phyloP scores from a whole-genome alignment of 2,113 vertebrate genomes.

The Ictalurus punctatus region DNA sequence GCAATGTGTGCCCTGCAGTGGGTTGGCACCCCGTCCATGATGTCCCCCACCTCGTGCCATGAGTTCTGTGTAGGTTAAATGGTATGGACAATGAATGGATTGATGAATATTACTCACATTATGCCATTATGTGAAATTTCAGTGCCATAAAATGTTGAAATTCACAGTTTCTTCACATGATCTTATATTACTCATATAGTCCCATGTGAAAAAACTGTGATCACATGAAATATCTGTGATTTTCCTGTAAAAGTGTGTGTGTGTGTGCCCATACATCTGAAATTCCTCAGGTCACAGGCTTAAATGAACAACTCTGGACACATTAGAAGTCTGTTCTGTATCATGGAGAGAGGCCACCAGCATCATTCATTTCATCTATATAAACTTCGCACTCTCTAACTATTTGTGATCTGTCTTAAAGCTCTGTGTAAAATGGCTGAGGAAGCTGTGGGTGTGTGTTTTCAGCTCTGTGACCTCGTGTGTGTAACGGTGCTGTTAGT shows the following conservation, averaged over 20 bases:
- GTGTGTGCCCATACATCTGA: background rate
- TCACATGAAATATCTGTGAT: background rate
- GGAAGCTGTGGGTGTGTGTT: slow-evolving; percentile 27
- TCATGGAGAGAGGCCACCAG: slow-evolving; percentile 37
- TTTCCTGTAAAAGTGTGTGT: background rate
- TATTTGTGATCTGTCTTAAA: slow-evolving; percentile 66
- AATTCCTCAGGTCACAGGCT: background rate
- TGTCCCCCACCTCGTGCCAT: too few relatives aligned
- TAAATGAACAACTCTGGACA: slow-evolving; percentile 6
- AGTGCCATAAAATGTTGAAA: background rate
- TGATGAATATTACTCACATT: background rate
- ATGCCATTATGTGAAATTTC: background rate
- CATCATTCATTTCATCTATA: slow-evolving; percentile 61
- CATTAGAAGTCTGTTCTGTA: slow-evolving; percentile 26
- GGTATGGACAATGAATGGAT: too few relatives aligned
- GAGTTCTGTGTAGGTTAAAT: too few relatives aligned
- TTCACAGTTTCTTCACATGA: background rate
- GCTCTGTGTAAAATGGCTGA: slow-evolving; percentile 19
- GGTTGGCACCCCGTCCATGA: too few relatives aligned
- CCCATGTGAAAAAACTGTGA: background rate
- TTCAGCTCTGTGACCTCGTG: slow-evolving; percentile 71
- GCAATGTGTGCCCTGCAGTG: too few relatives aligned
- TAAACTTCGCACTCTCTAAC: slow-evolving; percentile 56
- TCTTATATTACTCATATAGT: background rate
- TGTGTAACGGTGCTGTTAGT: slow-evolving; percentile 73